Base-by-base conservation (phyloP, 2,797 vertebrate genomes). In the Botia almorhae region DNA sequence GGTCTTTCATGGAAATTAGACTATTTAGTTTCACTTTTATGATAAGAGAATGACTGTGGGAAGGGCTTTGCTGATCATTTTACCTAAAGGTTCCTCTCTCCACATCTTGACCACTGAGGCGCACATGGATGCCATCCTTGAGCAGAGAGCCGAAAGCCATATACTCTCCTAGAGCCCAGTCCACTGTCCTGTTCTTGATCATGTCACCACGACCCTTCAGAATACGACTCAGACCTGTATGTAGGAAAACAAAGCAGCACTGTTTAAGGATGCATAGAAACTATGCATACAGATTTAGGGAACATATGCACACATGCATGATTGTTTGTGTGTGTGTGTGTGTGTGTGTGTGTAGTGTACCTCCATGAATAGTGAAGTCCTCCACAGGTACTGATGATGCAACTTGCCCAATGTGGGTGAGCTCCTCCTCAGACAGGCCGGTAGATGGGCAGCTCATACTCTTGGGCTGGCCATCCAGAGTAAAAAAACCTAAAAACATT, bases 41-140 rank as follows among this genome's bases (percentile, higher is more conserved):
- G 39, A 43, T 43, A 21, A 8, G n/a, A n/a, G 48, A 19, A 8
- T 19, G 12, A 60, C 0, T 13, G 58, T 14, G 3, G 5, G 29
- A 61, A 29, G 13, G 13, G 26, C 29, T 29, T 61, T 61, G 58
- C 23, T 26, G 23, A 7, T 33, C 1, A 21, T 23, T 56, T 8
- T 87, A 97, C 96, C 96, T 97, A 87, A 97, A 96, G 0, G 96
- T 97, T 23, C 96, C 96, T 56, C 96, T 94, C 87, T 97, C 96
- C 11, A 96, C 96, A 0, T 97, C 96, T 87, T 97, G 96, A 36
- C 96, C 96, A 0, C 96, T 96, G 46, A 97, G 90, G 2, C 96
- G 94, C 77, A 96, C 95, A 26, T 96, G 96, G 84, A 95, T 96
- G 36, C 96, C 96, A 69, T 96, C 96, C 61, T 95, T 96, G 17